Conservation (phyloP, 2,888 invertebrate genomes). For the Hirtodrosophila duncani region DNA sequence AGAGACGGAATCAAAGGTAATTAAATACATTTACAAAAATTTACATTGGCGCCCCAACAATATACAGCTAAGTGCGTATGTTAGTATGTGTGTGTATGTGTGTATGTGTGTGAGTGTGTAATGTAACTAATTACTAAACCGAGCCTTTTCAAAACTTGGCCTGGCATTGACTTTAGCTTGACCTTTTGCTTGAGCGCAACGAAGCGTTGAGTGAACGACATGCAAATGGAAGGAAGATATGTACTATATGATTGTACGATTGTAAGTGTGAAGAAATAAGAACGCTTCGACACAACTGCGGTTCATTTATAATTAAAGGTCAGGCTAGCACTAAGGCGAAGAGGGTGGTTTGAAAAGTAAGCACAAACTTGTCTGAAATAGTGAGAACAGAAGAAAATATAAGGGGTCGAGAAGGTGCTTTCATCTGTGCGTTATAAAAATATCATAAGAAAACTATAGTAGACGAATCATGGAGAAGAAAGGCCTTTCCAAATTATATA, state of each 20-base stretch:
- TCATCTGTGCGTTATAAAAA: too few relatives aligned
- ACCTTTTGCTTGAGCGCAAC: slow-evolving; percentile 40
- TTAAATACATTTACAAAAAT: slow-evolving; percentile 36
- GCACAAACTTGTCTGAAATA: too few relatives aligned
- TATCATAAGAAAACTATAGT: too few relatives aligned
- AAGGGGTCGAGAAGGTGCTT: too few relatives aligned
- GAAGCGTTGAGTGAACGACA: slow-evolving; percentile 25
- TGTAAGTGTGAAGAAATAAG: too few relatives aligned
- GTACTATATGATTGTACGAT: too few relatives aligned
- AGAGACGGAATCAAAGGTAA: slow-evolving; percentile 23
- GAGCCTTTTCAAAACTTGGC: slow-evolving; percentile 34
- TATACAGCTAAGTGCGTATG: slow-evolving; percentile 29
- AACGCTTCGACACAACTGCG: slow-evolving; percentile 21
- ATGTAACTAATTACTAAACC: too few relatives aligned
- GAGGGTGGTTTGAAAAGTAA: slow-evolving; percentile 2
- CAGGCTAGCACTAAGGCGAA: slow-evolving; percentile 24
- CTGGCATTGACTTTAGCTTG: slow-evolving; percentile 58
- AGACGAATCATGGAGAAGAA: too few relatives aligned
- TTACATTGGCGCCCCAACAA: slow-evolving; percentile 25
- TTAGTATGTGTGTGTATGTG: too few relatives aligned
- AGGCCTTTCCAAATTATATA: too few relatives aligned
- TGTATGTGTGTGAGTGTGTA: too few relatives aligned
- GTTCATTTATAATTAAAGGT: slow-evolving; percentile 46
- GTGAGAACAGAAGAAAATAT: too few relatives aligned
- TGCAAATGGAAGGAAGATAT: slow-evolving; percentile 19